Conservation (phyloP, 2,797 vertebrate genomes). For the Apodemus agrarius region DNA sequence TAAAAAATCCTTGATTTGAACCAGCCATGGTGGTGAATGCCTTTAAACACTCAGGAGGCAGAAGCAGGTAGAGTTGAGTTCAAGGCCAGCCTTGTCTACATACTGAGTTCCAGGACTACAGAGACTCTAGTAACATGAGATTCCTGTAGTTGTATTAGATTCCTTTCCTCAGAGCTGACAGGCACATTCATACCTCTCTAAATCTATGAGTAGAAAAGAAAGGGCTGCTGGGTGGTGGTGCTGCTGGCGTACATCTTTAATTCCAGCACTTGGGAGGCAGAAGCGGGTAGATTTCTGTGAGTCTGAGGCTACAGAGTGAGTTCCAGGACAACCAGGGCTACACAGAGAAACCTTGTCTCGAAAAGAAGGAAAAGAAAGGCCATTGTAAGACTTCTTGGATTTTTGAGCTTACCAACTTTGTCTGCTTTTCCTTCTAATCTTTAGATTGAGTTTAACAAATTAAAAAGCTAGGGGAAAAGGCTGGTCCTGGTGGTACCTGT, state of each 20-base stretch:
- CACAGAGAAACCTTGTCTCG: not conserved
- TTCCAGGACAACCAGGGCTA: not conserved
- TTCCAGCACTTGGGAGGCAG: not conserved
- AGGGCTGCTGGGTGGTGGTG: not conserved
- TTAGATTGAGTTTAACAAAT: constrained; percentile 46
- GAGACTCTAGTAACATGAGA: not conserved
- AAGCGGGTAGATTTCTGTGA: not conserved
- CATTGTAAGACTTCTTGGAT: not conserved
- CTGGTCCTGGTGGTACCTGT: not conserved
- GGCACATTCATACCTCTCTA: not conserved
- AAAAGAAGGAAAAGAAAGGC: not conserved
- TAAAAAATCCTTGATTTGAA: constrained; percentile 53
- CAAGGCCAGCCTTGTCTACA: no score
- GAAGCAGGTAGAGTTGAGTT: not conserved
- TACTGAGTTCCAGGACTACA: not conserved
- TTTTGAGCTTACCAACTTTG: not conserved
- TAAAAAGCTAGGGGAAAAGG: not conserved
- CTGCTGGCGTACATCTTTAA: not conserved
- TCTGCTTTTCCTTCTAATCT: not conserved
- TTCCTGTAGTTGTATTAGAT: constrained; percentile 46
- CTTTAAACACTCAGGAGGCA: not conserved
- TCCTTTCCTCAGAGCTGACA: constrained; percentile 28
- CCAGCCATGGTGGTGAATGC: not conserved
- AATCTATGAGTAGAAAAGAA: constrained; percentile 33
- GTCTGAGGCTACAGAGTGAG: not conserved